Base-by-base conservation (phyloP, 2,888 invertebrate species). In the Imbricaverruca yamaguchii region DNA sequence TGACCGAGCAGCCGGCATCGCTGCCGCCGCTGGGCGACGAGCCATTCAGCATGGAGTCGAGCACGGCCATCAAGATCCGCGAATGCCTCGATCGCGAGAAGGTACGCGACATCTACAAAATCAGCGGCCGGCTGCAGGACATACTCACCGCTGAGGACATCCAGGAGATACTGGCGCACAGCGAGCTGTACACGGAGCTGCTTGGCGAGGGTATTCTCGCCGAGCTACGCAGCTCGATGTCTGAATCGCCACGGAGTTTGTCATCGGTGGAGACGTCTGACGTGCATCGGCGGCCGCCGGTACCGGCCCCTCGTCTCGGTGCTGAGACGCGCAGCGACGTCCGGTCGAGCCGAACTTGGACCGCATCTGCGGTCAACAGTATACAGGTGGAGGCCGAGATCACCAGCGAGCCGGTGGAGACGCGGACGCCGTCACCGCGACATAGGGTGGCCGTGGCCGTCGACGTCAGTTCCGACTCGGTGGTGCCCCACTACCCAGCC, bases 91-190 rank as follows among this genome's bases (percentile, higher is more conserved):
- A 85, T 79, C 82, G 82, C 23, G 84, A 84, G 63, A 85, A 85
- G 79, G 85, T 86, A 56, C 86, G 85, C 80, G 86, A 86, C 83
- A 83, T 86, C 18, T 86, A 86, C 83, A 85, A 85, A 53, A 82
- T 87, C 69, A 85, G 85, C 82, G 86, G 86, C 39, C 84, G 85
- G 80, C 83, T 87, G 56, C 86, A 86, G 80, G 85, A 86, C 82
- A 85, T 86, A 56, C 83, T 87, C 25, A 85, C 85, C n/a, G 83
- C 85, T 2, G 81, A 82, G 12, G 87, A 87, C 84, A 85, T 87
- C 65, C 86, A 86, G 78, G 86, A 86, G 81, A 85, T 87, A 81
- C 83, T 87, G 13, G 85, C 84, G 11, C 86, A 87, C 82, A 85
- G 85, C 65, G 85, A 85, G n/a, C 83, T 85, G 69, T 85, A 86